These are phyloP conservation scores for Mesochorus sp. DNA, from an alignment of 2,888 invertebrate species.

Conservation along the genomic window DNA sequence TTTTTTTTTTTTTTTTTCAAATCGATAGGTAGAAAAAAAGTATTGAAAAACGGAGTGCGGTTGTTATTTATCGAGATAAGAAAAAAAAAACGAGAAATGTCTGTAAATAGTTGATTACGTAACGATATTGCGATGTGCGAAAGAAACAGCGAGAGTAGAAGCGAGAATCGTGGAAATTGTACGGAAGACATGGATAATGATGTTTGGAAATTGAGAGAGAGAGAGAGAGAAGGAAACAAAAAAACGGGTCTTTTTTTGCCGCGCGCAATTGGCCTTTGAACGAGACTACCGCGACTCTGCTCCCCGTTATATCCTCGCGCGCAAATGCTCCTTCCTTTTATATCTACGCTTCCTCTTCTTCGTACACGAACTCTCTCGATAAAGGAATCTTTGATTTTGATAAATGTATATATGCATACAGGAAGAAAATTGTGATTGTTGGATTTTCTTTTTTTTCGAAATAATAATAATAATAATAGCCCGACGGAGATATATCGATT, in stretches of 20 bases:
- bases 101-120: not conserved
- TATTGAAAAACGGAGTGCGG: not conserved
- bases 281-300: slow-evolving; percentile 20
- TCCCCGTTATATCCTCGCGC: too few species aligned
- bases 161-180: slow-evolving; percentile 14
- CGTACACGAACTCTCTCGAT: too few species aligned
- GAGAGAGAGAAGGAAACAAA: slow-evolving; percentile 34
- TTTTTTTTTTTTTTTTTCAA: too few species aligned
- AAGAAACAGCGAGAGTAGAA: not conserved
- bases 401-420: too few species aligned
- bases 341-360: too few species aligned
- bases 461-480: too few species aligned
- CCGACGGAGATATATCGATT: too few species aligned
- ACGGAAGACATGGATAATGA: slow-evolving; percentile 12
- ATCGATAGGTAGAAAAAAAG: not conserved
- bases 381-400: too few species aligned
- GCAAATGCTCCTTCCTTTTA: too few species aligned
- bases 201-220: slow-evolving; percentile 12
- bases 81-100: not conserved
- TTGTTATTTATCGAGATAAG: not conserved
- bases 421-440: too few species aligned
- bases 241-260: too few species aligned
- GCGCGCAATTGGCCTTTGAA: slow-evolving; percentile 58
- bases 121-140: not conserved
- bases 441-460: too few species aligned